These are phyloP conservation scores for Simalia tracyae DNA, from an alignment of 2,797 vertebrate species.

Conservation along the genomic window DNA sequence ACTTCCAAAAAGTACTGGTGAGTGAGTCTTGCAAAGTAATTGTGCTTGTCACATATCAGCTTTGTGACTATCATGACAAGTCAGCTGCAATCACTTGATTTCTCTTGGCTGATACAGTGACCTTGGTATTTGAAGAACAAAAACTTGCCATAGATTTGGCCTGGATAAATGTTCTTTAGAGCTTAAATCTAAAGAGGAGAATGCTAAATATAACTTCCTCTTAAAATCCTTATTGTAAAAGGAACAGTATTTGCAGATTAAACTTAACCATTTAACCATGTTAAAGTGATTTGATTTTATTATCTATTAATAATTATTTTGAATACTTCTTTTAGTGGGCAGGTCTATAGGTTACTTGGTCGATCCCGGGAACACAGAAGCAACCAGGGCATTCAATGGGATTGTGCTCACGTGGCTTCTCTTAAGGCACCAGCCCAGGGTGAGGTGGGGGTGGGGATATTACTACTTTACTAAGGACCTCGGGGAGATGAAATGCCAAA, in stretches of 20 bases:
- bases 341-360: not conserved
- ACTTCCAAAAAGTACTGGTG: not conserved
- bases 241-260: not conserved
- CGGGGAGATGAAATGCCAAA: not conserved
- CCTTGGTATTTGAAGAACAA: not conserved
- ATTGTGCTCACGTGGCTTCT: not conserved
- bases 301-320: not conserved
- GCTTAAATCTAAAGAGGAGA: not conserved
- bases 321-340: not conserved
- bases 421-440: not conserved
- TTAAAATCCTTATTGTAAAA: not conserved
- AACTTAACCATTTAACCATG: not conserved
- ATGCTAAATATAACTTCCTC: not conserved
- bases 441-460: not conserved
- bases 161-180: not conserved
- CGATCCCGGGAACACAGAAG: not conserved
- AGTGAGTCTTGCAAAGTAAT: not conserved
- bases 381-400: not conserved
- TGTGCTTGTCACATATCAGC: not conserved
- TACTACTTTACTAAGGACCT: not conserved
- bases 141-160: not conserved
- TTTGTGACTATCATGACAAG: not conserved
- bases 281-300: not conserved
- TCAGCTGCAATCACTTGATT: not conserved
- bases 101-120: not conserved